Evolutionary conservation across 2,797 vertebrate species (phyloP), one percentile per base, ranked within the genome.

Genomic region (Lepus townsendii): DNA sequence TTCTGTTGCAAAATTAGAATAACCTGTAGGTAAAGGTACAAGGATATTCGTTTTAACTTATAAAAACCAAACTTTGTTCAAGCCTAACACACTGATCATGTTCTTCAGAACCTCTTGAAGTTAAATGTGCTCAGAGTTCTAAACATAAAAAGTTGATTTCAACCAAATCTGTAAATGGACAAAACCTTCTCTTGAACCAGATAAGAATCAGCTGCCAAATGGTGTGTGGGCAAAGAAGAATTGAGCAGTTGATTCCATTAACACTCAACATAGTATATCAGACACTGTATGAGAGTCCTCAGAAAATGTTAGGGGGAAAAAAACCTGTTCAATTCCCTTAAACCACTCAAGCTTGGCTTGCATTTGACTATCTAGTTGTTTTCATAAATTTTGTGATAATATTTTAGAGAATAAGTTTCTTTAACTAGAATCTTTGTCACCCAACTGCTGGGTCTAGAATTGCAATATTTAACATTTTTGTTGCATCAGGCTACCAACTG

Each of bases 151-250:
- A 93, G 79, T 47, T 94, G 10, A 89, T 93, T 35, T 75, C 91
- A 94, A 90, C 71, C 66, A 87, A 91, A 80, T 94, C 83, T 94
- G 89, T 80, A 95, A 83, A 87, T 42, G 65, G 65, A 90, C 69
- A 90, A 85, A 87, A 75, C 24, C 52, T 73, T 82, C n/a, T 83
- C 26, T 90, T 76, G 35, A 60, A 78, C 60, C 79, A 65, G 83
- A 35, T 0, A 17, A 50, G 63, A 76, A 77, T 0, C 27, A 83
- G 72, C 80, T 72, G 57, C 54, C 71, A 77, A 72, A 32, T n/a
- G 35, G 50, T 10, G 32, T 0, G 27, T 11, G 14, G 76, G 88
- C 42, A 69, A 54, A 54, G 5, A 76, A 68, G n/a, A 52, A 9
- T 9, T n/a, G 72, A 80, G 14, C 1, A 4, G 1, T 14, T 90